Evolutionary conservation across 2,888 invertebrate species (phyloP).

Genomic region (Pardosa pseudoannulata): DNA sequence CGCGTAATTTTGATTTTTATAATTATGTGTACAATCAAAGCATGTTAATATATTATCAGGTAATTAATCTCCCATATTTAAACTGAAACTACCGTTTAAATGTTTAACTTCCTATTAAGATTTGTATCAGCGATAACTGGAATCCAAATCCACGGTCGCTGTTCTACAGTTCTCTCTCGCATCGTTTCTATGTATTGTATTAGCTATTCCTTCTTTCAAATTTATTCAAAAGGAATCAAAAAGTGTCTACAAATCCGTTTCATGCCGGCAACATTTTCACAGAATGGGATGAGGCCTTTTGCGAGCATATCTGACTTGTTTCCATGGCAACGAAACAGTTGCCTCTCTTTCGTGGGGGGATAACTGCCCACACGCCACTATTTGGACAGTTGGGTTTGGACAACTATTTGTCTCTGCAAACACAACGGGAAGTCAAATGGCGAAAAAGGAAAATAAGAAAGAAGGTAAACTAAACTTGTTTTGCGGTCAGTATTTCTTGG

Average conservation of each 20-base stretch:
- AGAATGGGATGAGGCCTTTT: not conserved
- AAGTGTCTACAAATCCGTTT: not conserved
- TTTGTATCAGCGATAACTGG: too few relatives aligned
- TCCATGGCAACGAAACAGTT: not conserved
- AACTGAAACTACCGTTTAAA: too few relatives aligned
- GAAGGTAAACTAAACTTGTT: constrained; percentile 26
- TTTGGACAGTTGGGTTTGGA: constrained; percentile 21
- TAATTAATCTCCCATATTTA: too few relatives aligned
- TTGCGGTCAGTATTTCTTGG: constrained; percentile 37
- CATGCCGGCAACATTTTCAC: not conserved
- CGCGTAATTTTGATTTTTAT: too few relatives aligned
- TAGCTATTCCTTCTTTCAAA: too few relatives aligned
- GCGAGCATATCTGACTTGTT: not conserved
- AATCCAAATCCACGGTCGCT: too few relatives aligned
- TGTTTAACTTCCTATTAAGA: too few relatives aligned
- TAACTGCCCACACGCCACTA: constrained; percentile 3
- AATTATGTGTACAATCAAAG: too few relatives aligned
- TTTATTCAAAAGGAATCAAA: not conserved
- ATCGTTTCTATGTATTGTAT: too few relatives aligned
- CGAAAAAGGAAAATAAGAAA: constrained; percentile 24
- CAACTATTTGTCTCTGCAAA: constrained; percentile 44
- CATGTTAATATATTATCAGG: too few relatives aligned
- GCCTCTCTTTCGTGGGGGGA: not conserved
- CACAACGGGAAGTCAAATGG: constrained; percentile 33
- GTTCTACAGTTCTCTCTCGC: too few relatives aligned